Evolutionary conservation across 2,888 invertebrate genomes (phyloP), one percentile per base, ranked within the genome.

Genomic region (Clusia tigrina): DNA sequence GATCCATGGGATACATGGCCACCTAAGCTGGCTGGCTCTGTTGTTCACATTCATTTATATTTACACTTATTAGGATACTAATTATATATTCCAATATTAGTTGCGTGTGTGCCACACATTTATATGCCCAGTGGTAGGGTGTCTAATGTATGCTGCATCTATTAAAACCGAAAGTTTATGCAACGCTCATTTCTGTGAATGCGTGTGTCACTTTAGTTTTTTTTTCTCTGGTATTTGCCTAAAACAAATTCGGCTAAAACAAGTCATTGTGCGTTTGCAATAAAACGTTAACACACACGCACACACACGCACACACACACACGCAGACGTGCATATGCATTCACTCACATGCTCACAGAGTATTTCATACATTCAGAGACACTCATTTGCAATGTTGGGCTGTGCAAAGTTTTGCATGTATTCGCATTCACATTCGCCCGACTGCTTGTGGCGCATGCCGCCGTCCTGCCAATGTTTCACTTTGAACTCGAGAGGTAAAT

Each of bases 401-500:
- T 15, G 24, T 38, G 22, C 18, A 22, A 6, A 15, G 2, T 10
- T 32, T 6, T 38, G 37, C 37, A 15, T 1, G 15, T 38, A 37
- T 55, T 12, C 38, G 55, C 38, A n/a, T 3, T n/a, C n/a, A 20
- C 22, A 23, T 55, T 20, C 38, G 55, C 38, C 2, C 18, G 51
- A 20, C 17, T 17, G 51, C n/a, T 24, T 18, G 42, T 42, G n/a
- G 42, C n/a, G 42, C n/a, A n/a, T 42, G 42, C 42, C 3, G 9
- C 15, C n/a, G 42, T 42, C 15, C n/a, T 42, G 42, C 42, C 42
- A 42, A 66, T 63, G 66, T 69, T 67, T 67, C 66, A n/a, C n/a
- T n/a, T 66, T 73, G 72, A 69, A 69, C 67, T n/a, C 69, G 64
- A 68, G 74, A 77, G 78, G 77, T 78, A 77, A 76, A 78, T 78